These are phyloP conservation scores for Ophraella communa DNA, from an alignment of 2,888 invertebrate genomes.

Conservation along the genomic window DNA sequence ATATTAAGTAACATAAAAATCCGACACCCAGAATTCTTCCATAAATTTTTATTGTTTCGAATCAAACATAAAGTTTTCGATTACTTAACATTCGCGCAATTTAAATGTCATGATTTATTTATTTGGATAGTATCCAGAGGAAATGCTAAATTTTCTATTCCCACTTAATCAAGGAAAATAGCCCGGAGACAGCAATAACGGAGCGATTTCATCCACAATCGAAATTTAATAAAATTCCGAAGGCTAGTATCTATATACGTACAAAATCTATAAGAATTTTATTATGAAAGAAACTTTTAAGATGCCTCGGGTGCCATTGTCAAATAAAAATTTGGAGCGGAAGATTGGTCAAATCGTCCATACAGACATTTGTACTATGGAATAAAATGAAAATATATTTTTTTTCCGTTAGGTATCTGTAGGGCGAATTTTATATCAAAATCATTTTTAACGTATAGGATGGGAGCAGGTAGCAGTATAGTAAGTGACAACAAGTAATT, in stretches of 20 bases:
- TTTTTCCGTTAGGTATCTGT: no score
- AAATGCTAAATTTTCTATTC: not conserved
- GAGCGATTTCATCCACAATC: not conserved
- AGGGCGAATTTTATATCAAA: no score
- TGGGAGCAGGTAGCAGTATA: no score
- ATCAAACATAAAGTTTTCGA: not conserved
- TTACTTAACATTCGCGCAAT: no score
- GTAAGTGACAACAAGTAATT: no score
- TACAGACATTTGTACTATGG: no score
- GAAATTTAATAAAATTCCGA: slow-evolving; percentile 5
- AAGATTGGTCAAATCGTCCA: not conserved
- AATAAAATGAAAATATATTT: no score
- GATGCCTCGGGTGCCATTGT: not conserved
- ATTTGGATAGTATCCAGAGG: not conserved
- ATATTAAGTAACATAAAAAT: no score
- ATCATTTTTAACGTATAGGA: no score
- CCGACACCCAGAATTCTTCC: no score
- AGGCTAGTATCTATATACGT: not conserved
- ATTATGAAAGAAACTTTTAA: not conserved
- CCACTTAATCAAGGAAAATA: not conserved
- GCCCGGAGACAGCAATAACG: not conserved
- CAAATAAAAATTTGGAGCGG: not conserved
- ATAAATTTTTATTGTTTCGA: no score
- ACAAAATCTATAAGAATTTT: slow-evolving; percentile 1
- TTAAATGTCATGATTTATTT: not conserved